Evolutionary conservation across 2,797 vertebrate genomes (phyloP).

Genomic region (Melanotaenia pygmaea): DNA sequence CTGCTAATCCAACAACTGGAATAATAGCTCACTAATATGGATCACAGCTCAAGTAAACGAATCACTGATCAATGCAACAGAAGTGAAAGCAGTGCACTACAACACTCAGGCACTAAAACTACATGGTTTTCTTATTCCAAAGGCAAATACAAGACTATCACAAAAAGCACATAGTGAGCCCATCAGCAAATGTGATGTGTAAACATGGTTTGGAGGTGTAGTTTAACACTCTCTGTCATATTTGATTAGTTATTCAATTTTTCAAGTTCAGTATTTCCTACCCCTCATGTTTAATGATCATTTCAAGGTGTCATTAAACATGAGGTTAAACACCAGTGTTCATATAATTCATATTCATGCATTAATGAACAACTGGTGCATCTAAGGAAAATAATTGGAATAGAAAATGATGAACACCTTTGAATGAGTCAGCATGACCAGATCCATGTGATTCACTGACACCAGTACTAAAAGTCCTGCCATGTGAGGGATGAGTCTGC

Average conservation of each 20-base stretch:
- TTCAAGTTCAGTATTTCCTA: neutral
- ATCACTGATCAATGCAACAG: slow-evolving; percentile 16
- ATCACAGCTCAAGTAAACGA: slow-evolving; percentile 5
- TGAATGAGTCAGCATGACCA: slow-evolving; percentile 50
- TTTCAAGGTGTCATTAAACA: slow-evolving; percentile 7
- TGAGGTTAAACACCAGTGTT: neutral
- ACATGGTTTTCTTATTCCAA: slow-evolving; percentile 8
- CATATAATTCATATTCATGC: neutral
- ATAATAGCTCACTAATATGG: slow-evolving; percentile 10
- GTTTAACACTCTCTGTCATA: slow-evolving; percentile 3
- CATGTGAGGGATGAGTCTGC: slow-evolving; percentile 51
- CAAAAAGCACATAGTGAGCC: neutral
- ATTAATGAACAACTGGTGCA: slow-evolving; percentile 9
- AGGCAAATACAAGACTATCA: neutral
- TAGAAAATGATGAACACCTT: slow-evolving; percentile 43
- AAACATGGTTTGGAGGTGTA: neutral
- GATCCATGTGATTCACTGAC: slow-evolving; percentile 58
- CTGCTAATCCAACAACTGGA: slow-evolving; percentile 26
- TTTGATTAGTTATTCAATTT: neutral
- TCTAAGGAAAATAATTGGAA: slow-evolving; percentile 10
- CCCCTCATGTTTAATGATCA: slow-evolving; percentile 28
- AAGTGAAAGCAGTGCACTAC: slow-evolving; percentile 4
- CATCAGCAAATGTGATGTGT: neutral
- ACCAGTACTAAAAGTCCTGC: slow-evolving; percentile 39
- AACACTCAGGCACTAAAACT: neutral